Evolutionary conservation across 2,797 vertebrate genomes (phyloP), one percentile per base, ranked within the genome.

Genomic region (Phaenicophaeus curvirostris): DNA sequence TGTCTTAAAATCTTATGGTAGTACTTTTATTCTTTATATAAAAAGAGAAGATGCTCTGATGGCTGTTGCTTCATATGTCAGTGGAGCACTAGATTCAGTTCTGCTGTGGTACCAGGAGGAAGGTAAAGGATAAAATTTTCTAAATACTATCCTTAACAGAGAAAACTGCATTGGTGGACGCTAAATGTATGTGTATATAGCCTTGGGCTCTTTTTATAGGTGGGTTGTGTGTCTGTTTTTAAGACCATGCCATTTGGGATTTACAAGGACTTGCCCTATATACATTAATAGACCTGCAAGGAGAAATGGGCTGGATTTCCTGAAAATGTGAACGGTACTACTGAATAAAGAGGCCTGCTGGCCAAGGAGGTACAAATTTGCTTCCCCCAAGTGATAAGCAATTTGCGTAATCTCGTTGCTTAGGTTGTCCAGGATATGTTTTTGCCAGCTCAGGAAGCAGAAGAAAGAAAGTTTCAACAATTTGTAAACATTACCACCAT

Each of bases 401-500:
- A 69, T 96, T 76, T 90, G 68, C 10, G 46, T 98, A 97, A 97
- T 98, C 96, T 96, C 71, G 0, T 75, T 87, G 62, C 91, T 81
- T 90, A 94, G 97, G 97, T 98, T 98, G 98, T 97, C 94, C 89
- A 96, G 98, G 98, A 98, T 98, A 92, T 98, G 91, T 98, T 98
- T 98, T 98, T 98, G 98, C 98, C 97, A 97, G 97, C 95, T 97
- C 97, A 97, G 97, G 98, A 97, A 98, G 96, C 96, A 97, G 98
- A 97, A 97, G 98, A 99, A 98, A 99, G 98, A 98, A 98, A 98
- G 98, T 99, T 98, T 99, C 98, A 98, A 96, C 98, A 84, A 85
- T 97, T 94, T 97, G 95, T 99, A 99, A 99, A 99, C 98, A 98
- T 95, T 95, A 96, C 97, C 95, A 97, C 97, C 97, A 97, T 98